These are phyloP conservation scores for Pseudeuparius sepicola DNA, from an alignment of 2,888 invertebrate genomes.

Conservation along the genomic window DNA sequence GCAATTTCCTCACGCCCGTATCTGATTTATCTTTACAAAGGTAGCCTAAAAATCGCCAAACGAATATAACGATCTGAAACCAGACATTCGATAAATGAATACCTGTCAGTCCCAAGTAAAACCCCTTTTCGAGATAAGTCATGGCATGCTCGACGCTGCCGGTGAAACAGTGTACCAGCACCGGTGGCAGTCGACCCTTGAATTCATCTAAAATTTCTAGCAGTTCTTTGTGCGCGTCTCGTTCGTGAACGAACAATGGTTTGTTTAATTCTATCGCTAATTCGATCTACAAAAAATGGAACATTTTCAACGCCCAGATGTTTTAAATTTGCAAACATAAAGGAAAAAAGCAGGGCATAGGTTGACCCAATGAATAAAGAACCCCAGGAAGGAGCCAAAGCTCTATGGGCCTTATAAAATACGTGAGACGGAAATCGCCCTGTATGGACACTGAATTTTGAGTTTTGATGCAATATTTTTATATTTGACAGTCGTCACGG, in stretches of 20 bases:
- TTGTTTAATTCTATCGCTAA: conserved; percentile 80
- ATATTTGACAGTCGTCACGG: no score
- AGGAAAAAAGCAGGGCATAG: no score
- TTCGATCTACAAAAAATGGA: conserved; percentile 54
- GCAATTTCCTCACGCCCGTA: conserved; percentile 72
- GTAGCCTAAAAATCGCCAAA: conserved; percentile 47
- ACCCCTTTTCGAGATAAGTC: conserved; percentile 73
- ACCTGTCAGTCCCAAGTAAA: conserved; percentile 77
- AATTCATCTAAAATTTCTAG: conserved; percentile 57
- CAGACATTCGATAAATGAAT: no score
- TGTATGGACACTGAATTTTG: no score
- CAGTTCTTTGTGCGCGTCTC: conserved; percentile 82
- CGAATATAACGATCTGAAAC: not conserved
- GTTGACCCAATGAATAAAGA: no score
- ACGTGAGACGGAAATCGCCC: no score
- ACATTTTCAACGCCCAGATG: no score
- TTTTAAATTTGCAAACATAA: no score
- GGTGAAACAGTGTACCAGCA: conserved; percentile 85
- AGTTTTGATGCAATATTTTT: no score
- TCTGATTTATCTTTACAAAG: conserved; percentile 89
- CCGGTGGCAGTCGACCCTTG: conserved; percentile 54
- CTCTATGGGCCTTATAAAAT: no score
- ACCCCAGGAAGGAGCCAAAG: no score
- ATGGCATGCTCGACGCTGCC: conserved; percentile 78
- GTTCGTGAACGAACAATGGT: conserved; percentile 83